Percentiles rank a stretch among this genome's conserved stretches.
Evolutionary conservation across 2,797 vertebrate species (phyloP).

Genomic region (Phataginus tricuspis): DNA sequence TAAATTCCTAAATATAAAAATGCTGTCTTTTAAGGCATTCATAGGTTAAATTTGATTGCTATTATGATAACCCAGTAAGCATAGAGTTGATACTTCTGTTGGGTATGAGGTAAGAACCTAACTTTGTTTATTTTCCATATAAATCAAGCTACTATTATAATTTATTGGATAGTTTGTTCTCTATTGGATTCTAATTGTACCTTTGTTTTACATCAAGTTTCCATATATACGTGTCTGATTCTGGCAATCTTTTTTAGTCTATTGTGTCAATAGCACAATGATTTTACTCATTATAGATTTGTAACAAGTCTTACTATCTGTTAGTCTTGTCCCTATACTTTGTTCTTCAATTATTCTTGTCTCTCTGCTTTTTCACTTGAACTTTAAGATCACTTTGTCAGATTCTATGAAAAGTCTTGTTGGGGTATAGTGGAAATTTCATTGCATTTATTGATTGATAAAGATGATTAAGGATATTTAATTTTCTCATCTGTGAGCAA

Average conservation of each 20-base stretch:
- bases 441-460: not conserved
- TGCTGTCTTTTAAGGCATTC: not conserved
- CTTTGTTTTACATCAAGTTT: not conserved
- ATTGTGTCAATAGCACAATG: not conserved
- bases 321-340: not conserved
- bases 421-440: not conserved
- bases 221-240: not conserved
- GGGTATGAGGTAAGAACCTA: not conserved
- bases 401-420: slow-evolving; percentile 1
- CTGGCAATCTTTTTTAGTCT: not conserved
- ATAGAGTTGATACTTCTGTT: not conserved
- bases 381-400: slow-evolving; percentile 24
- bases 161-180: not conserved
- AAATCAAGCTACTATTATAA: not conserved
- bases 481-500: slow-evolving; percentile 15
- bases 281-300: not conserved
- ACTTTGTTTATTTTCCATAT: not conserved
- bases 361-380: slow-evolving; percentile 18
- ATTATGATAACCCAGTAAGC: not conserved
- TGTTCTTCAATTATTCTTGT: not conserved
- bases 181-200: not conserved
- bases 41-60: slow-evolving; percentile 36
- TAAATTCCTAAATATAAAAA: not conserved
- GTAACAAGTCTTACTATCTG: not conserved
- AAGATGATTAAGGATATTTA: not conserved